Evolutionary conservation across 2,797 vertebrate genomes (phyloP), one percentile per base, ranked within the genome.

Genomic region (Myiotriccus ornatus): DNA sequence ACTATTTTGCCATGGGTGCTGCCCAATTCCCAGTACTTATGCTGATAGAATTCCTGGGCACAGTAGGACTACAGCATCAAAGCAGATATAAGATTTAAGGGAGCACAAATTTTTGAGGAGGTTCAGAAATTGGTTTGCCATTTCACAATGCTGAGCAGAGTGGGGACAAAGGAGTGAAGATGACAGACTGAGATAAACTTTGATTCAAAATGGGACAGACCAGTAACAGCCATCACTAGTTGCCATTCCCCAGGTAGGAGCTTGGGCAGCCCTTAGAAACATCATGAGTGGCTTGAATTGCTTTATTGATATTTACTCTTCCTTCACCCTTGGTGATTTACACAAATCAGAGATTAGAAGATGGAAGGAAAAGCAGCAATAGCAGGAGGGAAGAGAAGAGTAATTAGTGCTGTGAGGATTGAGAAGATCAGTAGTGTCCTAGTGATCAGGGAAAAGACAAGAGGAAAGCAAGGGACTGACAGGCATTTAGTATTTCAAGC

Each of bases 401-500:
- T 84, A 94, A 95, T 93, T 92, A 95, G 92, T 37, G 4, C 53
- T 96, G 92, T 63, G 56, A 69, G 68, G 50, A 84, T 10, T 57
- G 77, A 91, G 80, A 75, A 81, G 89, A 96, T 81, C 85, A 95
- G 80, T 79, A 78, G 47, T 37, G 60, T 77, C 69, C 76, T 35
- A 78, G 77, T 23, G 70, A 94, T 14, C 20, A 91, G 79, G 62
- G 49, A 69, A 80, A 63, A 95, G 65, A 73, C 25, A 73, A 69
- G 83, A 88, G 59, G 50, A 80, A 94, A 71, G 63, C 81, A 88
- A 88, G 43, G 47, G 55, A 50, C 68, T 47, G 71, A 84, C 65
- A 78, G 0, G n/a, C 52, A 76, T 82, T 97, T 95, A 93, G 91
- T 93, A 96, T 97, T 97, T 96, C 94, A 96, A 95, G 92, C 97